Conservation (phyloP, 2,888 invertebrate species). For the Pedicia rivosa region DNA sequence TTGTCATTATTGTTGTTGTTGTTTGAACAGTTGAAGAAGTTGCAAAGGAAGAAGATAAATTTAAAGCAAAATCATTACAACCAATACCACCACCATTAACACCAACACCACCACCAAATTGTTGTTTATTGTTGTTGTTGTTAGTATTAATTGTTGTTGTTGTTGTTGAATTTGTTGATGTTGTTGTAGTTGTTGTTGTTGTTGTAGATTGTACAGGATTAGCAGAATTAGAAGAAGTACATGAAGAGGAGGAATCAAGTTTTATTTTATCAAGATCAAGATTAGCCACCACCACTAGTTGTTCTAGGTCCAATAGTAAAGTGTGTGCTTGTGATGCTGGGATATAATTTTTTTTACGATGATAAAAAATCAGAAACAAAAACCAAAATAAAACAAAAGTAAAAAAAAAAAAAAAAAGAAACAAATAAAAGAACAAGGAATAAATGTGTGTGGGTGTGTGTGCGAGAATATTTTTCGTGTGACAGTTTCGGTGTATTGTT, state of each 20-base stretch:
- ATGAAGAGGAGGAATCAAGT: conserved; percentile 29
- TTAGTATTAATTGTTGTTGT: neutral
- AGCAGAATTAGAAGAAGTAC: conserved; percentile 15
- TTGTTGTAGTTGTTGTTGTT: conserved; percentile 14
- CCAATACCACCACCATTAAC: neutral
- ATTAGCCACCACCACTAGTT: conserved; percentile 34
- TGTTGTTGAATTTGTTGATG: conserved; percentile 9
- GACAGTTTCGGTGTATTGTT: no score
- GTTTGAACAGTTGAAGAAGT: no score
- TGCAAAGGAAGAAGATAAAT: no score
- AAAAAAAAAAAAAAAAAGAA: conserved; percentile 13
- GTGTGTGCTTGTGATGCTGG: conserved; percentile 34
- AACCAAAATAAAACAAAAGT: conserved; percentile 15
- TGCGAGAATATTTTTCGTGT: no score
- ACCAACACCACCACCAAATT: neutral
- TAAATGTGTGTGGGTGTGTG: no score
- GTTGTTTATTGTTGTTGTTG: neutral
- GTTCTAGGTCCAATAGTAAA: conserved; percentile 38
- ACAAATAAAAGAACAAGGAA: conserved; percentile 10
- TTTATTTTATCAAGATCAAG: conserved; percentile 32
- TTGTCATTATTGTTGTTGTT: neutral
- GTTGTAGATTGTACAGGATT: conserved; percentile 14
- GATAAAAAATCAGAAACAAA: conserved; percentile 17
- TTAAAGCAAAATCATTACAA: neutral
- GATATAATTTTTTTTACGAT: conserved; percentile 26